Evolutionary conservation across 2,888 invertebrate species (phyloP).

Genomic region (Calliopum simillimum): DNA sequence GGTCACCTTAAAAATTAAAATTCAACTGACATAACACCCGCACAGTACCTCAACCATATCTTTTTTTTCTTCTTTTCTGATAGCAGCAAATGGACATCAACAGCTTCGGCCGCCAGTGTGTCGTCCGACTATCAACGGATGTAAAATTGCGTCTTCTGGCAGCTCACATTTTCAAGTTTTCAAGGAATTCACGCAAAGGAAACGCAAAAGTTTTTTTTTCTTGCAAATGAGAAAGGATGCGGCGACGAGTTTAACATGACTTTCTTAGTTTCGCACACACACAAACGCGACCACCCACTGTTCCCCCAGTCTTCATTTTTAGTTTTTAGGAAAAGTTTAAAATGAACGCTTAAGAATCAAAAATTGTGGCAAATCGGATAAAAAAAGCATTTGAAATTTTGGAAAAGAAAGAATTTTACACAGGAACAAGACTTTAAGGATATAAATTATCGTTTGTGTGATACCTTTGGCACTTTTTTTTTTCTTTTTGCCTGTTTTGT

Average conservation of each 20-base stretch:
- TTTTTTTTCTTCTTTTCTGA: background rate
- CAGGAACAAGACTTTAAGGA: slow-evolving; percentile 57
- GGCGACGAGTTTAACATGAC: slow-evolving; percentile 1
- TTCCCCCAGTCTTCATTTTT: background rate
- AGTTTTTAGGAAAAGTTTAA: slow-evolving; percentile 13
- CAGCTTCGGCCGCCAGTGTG: slow-evolving; percentile 33
- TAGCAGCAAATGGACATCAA: slow-evolving; percentile 23
- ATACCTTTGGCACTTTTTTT: slow-evolving; percentile 51
- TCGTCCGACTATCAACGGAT: slow-evolving; percentile 22
- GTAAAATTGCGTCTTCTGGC: slow-evolving; percentile 12
- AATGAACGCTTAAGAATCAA: slow-evolving; percentile 34
- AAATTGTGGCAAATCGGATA: slow-evolving; percentile 25
- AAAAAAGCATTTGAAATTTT: slow-evolving; percentile 44
- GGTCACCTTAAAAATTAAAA: too few species aligned
- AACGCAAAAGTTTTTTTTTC: slow-evolving; percentile 11
- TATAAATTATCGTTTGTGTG: slow-evolving; percentile 61
- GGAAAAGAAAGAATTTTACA: slow-evolving; percentile 37
- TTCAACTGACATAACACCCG: background rate
- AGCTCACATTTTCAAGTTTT: slow-evolving; percentile 20
- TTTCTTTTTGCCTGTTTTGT: slow-evolving; percentile 33
- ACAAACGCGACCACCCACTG: background rate
- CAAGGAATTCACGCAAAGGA: slow-evolving; percentile 32
- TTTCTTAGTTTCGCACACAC: slow-evolving; percentile 1
- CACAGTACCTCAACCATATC: background rate
- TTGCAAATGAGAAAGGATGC: slow-evolving; percentile 31